A percentile compares a stretch with the other conserved stretches of the same genome.
Evolutionary conservation across 2,113 vertebrate species (phyloP).

Genomic region (Camelus bactrianus): DNA sequence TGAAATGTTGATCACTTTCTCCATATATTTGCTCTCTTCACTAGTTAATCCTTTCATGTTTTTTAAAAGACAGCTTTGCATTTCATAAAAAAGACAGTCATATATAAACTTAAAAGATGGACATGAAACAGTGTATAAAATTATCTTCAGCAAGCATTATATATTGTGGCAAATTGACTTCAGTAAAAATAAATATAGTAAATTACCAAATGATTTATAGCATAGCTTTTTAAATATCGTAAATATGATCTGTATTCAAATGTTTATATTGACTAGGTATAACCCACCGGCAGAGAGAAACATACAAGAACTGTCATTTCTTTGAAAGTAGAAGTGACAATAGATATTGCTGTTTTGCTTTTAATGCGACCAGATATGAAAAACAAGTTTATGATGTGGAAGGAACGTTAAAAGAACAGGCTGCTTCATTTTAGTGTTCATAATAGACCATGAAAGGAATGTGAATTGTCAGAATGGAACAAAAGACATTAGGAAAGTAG

Average conservation of each 20-base stretch:
- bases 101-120: not conserved
- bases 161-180: not conserved
- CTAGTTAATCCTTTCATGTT: not conserved
- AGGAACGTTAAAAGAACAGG: not conserved
- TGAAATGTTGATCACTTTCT: not conserved
- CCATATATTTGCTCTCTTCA: not conserved
- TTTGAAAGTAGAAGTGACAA: not conserved
- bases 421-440: not conserved
- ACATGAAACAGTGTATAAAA: not conserved
- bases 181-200: not conserved
- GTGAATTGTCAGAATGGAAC: not conserved
- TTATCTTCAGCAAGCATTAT: not conserved
- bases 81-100: not conserved
- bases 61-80: not conserved
- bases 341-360: not conserved
- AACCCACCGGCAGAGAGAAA: not conserved
- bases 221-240: not conserved
- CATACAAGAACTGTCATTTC: not conserved
- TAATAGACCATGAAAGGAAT: not conserved
- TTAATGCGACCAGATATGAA: not conserved
- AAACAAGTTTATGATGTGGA: not conserved
- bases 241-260: not conserved
- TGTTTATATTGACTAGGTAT: not conserved
- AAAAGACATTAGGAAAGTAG: slow-evolving; percentile 2
- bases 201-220: not conserved